Evolutionary conservation across 2,113 vertebrate species (phyloP), one percentile per base, ranked within the genome.

Genomic region (Scytalopus superciliaris): DNA sequence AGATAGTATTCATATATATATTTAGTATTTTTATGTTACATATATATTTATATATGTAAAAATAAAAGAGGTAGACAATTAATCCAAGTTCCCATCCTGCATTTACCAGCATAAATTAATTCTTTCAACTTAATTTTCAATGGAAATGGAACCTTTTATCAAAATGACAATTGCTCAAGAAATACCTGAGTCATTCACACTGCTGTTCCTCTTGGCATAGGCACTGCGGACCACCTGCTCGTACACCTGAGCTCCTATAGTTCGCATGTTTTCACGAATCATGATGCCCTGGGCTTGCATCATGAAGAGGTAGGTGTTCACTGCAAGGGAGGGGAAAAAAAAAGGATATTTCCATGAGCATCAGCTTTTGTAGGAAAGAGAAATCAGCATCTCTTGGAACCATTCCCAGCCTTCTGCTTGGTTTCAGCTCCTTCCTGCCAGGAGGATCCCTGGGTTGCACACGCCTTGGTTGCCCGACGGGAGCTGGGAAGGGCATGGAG

Each of bases 251-350:
- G 98, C 99, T 12, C 99, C 99, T 6, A 99, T 99, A 19, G 98
- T 99, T 74, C 98, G 97, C 97, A 99, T 98, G 88, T 99, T 99
- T 97, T 99, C 98, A 80, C 98, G 98, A 95, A 99, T 98, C 97
- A 99, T 98, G 96, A 99, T 99, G 94, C 99, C 98, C 78, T 98
- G 98, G 80, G 99, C 99, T 97, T 99, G 99, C 98, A 99, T 99
- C 99, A 99, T 99, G 98, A 99, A 99, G 98, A 99, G 97, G 98
- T 99, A 99, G 97, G 99, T 99, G 96, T 99, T 99, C 97, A 99
- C 99, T 99, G 98, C 28, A 79, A 96, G 60, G 87, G 52, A 96
- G 59, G 56, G 11, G 17, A 49, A 6, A 39, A 73, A 52, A 63
- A 49, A n/a, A 1, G 47, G 63, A 2, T 24, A 80, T 30, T 87